phyloP scores from a whole-genome alignment of 1,140 invertebrate species.

The Drosophila oshimai region DNA sequence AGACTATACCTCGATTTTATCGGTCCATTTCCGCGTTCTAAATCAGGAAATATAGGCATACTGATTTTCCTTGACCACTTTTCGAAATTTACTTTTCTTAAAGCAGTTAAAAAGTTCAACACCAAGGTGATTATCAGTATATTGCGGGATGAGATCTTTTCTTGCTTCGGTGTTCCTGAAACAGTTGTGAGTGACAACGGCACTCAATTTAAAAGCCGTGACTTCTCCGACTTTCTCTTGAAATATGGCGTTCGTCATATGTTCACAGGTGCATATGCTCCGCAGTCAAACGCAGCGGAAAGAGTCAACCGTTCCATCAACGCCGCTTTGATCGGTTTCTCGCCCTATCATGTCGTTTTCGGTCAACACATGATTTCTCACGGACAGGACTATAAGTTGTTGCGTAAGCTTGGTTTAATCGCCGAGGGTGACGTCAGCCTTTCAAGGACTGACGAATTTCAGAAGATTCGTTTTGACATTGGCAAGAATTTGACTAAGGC shows the following conservation, averaged over 20 bases:
- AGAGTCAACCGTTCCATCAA: no score
- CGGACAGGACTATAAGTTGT: not conserved
- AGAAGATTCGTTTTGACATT: not conserved
- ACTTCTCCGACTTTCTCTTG: not conserved
- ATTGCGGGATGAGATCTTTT: not conserved
- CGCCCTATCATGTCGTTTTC: conserved; percentile 3
- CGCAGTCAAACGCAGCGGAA: no score
- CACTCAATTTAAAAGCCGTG: not conserved
- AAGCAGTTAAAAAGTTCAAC: not conserved
- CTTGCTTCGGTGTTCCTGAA: not conserved
- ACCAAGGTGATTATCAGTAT: not conserved
- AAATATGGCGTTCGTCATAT: not conserved
- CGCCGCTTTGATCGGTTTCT: not conserved
- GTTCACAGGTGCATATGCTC: not conserved
- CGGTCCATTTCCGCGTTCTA: not conserved
- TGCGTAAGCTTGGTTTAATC: not conserved
- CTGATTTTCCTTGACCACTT: not conserved
- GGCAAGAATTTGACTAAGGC: not conserved
- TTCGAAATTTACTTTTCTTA: not conserved
- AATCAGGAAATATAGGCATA: not conserved
- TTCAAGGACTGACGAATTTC: not conserved
- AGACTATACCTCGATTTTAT: not conserved
- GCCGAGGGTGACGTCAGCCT: not conserved
- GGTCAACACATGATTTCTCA: conserved; percentile 11
- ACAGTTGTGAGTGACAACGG: not conserved